A percentile compares a stretch with the other conserved stretches of the same genome.
phyloP scores from a whole-genome alignment of 2,797 vertebrate genomes.

The Micromesistius poutassou region DNA sequence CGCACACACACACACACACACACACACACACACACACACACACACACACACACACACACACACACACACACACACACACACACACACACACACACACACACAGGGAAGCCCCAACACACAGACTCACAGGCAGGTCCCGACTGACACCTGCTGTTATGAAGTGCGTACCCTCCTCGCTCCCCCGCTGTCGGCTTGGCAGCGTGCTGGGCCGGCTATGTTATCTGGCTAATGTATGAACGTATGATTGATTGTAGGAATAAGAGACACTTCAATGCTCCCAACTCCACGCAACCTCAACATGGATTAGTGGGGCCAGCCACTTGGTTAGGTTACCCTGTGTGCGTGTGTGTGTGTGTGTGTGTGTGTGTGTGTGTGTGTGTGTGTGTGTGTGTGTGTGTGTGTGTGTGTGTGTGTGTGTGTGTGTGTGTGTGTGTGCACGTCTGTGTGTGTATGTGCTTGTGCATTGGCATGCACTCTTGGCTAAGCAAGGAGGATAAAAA shows the following conservation, averaged over 20 bases:
- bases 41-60: not conserved
- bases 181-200: constrained; percentile 44
- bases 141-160: constrained; percentile 15
- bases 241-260: constrained; percentile 68
- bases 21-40: not conserved
- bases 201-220: constrained; percentile 56
- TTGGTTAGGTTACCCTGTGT: constrained; percentile 40
- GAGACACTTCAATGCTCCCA: constrained; percentile 60
- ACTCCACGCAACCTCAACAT: constrained; percentile 54
- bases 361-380: constrained; percentile 18
- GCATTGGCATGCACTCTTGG: constrained; percentile 14
- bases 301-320: constrained; percentile 60
- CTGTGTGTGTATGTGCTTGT: constrained; percentile 20
- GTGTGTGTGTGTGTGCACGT: constrained; percentile 4
- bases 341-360: constrained; percentile 6
- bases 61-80: constrained; percentile 5
- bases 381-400: constrained; percentile 12
- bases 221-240: constrained; percentile 67
- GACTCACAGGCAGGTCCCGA: not conserved
- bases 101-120: not conserved
- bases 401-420: constrained; percentile 15
- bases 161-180: constrained; percentile 28
- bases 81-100: constrained; percentile 1
- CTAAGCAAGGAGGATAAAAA: constrained; percentile 10
- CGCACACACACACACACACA: not conserved